phyloP scores from a whole-genome alignment of 2,888 invertebrate species.

The Actias luna region DNA sequence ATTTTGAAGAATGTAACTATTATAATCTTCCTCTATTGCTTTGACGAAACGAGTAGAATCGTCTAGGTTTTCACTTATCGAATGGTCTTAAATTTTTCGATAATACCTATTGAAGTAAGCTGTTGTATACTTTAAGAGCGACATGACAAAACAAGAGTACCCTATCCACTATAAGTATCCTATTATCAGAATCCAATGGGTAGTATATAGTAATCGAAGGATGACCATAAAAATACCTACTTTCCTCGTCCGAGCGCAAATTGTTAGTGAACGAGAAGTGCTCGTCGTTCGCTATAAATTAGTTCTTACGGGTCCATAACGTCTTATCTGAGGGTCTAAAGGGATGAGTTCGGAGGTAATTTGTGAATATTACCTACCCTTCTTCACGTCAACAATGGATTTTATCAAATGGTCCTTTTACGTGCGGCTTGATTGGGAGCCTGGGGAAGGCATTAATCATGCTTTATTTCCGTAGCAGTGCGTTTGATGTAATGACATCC shows the following conservation, averaged over 20 bases:
- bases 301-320: slow-evolving; percentile 33
- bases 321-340: slow-evolving; percentile 33
- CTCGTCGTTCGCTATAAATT: slow-evolving; percentile 36
- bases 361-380: slow-evolving; percentile 36
- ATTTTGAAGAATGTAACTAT: too few species aligned
- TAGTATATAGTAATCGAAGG: neutral
- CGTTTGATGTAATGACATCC: neutral
- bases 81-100: neutral
- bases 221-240: slow-evolving; percentile 12
- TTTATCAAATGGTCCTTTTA: slow-evolving; percentile 33
- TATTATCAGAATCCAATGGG: neutral
- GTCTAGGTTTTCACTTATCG: neutral
- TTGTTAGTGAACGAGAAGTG: slow-evolving; percentile 19
- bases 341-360: slow-evolving; percentile 44
- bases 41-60: too few species aligned
- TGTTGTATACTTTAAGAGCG: neutral
- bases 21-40: too few species aligned
- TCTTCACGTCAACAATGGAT: slow-evolving; percentile 42
- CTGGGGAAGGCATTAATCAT: slow-evolving; percentile 43
- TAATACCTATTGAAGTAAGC: neutral
- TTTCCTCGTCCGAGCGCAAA: slow-evolving; percentile 20
- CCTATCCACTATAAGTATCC: neutral
- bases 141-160: neutral
- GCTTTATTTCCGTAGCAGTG: slow-evolving; percentile 34
- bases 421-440: slow-evolving; percentile 39